phyloP scores from a whole-genome alignment of 30 jellyfish, hydroid and myxozoan species.

The Hydractinia echinata region DNA sequence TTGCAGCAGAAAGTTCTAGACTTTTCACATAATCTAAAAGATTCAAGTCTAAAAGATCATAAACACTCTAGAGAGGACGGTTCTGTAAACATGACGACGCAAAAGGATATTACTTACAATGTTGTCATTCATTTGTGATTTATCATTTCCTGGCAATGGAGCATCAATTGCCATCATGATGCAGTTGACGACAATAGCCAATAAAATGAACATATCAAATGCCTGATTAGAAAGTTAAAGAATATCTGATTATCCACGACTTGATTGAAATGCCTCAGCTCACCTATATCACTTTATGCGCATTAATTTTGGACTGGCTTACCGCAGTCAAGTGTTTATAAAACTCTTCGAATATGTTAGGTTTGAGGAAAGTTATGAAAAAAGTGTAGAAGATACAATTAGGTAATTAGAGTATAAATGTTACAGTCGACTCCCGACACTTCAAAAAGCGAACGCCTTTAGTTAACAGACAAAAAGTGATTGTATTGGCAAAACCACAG shows the following conservation, averaged over 20 bases:
- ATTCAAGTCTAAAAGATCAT: not conserved
- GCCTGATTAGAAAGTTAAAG: not conserved
- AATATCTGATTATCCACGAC: not conserved
- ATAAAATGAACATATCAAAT: constrained; percentile 33
- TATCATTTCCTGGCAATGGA: constrained; percentile 38
- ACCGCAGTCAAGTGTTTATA: no score
- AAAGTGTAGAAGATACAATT: no score
- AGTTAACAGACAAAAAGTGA: no score
- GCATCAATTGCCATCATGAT: constrained; percentile 46
- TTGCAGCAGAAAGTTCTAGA: not conserved
- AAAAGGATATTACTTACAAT: constrained; percentile 11
- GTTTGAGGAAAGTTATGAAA: no score
- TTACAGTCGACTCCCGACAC: no score
- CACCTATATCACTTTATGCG: no score
- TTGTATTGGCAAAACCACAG: no score
- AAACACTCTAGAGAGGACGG: not conserved
- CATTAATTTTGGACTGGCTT: no score
- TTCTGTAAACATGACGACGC: not conserved
- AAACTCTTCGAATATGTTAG: no score
- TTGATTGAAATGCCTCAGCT: not conserved
- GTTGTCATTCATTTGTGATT: not conserved
- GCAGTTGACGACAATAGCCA: constrained; percentile 33
- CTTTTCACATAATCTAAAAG: not conserved
- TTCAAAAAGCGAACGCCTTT: no score
- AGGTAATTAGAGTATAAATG: no score